Percentiles rank a stretch among this genome's conserved stretches.
Conservation (phyloP, 1,140 invertebrate genomes). For the Drosophila navojoa region DNA sequence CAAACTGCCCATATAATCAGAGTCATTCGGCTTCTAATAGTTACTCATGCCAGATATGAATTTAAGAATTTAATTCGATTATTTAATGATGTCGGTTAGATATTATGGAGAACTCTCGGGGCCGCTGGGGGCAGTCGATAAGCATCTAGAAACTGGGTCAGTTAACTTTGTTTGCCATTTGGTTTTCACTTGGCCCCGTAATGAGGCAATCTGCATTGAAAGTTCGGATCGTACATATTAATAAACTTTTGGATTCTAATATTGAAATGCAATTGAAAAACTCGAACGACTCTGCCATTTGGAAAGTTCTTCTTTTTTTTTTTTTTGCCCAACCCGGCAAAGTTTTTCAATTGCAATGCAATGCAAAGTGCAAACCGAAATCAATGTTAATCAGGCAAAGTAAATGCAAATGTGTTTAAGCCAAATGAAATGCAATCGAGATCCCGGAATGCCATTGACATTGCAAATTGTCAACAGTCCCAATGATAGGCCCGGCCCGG, state of each 20-base stretch:
- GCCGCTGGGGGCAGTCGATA: constrained; percentile 18
- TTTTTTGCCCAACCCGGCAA: constrained; percentile 21
- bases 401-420: constrained; percentile 49
- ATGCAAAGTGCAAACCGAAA: constrained; percentile 34
- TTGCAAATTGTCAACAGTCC: constrained; percentile 34
- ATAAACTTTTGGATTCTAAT: constrained; percentile 58
- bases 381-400: constrained; percentile 44
- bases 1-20: not conserved
- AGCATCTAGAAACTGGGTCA: constrained; percentile 61
- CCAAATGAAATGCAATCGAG: constrained; percentile 49
- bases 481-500: constrained; percentile 28
- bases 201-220: constrained; percentile 55
- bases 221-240: constrained; percentile 52
- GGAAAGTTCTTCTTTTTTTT: not conserved
- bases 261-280: constrained; percentile 49
- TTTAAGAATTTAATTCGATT: not conserved
- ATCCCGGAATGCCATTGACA: constrained; percentile 25
- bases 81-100: not conserved
- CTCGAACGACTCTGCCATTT: not conserved
- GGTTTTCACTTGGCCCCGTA: constrained; percentile 9
- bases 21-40: no score
- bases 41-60: not conserved
- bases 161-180: constrained; percentile 57
- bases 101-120: not conserved
- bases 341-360: constrained; percentile 68